Evolutionary conservation across 2,888 invertebrate species (phyloP).

Genomic region (Caenorhabditis zanzibari): DNA sequence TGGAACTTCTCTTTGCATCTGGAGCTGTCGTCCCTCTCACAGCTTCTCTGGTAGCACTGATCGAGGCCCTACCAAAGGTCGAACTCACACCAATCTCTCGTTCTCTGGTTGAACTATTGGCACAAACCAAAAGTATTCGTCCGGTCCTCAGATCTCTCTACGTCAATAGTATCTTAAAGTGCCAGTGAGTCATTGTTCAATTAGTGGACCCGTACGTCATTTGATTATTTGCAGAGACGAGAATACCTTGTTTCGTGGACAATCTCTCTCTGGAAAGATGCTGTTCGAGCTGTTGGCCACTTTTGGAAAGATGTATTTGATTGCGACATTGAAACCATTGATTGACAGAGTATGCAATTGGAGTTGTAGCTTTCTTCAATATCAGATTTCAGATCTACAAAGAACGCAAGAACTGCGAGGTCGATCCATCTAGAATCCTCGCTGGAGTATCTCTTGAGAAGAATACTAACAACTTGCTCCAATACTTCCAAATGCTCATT

Average conservation of each 20-base stretch:
- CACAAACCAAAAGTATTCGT: slow-evolving; percentile 76
- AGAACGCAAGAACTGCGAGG: slow-evolving; percentile 82
- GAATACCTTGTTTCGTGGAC: slow-evolving; percentile 83
- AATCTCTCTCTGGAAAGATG: slow-evolving; percentile 81
- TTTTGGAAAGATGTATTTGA: slow-evolving; percentile 80
- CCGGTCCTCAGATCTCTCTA: slow-evolving; percentile 79
- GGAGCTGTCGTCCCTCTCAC: slow-evolving; percentile 70
- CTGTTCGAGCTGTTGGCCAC: slow-evolving; percentile 82
- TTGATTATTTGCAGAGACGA: slow-evolving; percentile 75
- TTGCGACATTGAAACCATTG: slow-evolving; percentile 79
- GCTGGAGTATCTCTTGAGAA: slow-evolving; percentile 55
- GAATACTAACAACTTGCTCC: slow-evolving; percentile 71
- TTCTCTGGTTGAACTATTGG: slow-evolving; percentile 80
- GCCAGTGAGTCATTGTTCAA: slow-evolving; percentile 76
- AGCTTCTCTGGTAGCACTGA: slow-evolving; percentile 74
- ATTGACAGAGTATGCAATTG: slow-evolving; percentile 78
- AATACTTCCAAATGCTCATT: slow-evolving; percentile 80
- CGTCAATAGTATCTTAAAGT: slow-evolving; percentile 77
- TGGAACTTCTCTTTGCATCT: slow-evolving; percentile 46
- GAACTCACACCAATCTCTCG: slow-evolving; percentile 79
- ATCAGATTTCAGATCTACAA: slow-evolving; percentile 80
- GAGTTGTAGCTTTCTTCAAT: neutral
- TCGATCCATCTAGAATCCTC: slow-evolving; percentile 79
- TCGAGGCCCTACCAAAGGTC: slow-evolving; percentile 77
- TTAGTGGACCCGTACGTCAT: slow-evolving; percentile 1